Evolutionary conservation across 2,888 invertebrate genomes (phyloP), one percentile per base, ranked within the genome.

Genomic region (Scelioninae gen. 1): DNA sequence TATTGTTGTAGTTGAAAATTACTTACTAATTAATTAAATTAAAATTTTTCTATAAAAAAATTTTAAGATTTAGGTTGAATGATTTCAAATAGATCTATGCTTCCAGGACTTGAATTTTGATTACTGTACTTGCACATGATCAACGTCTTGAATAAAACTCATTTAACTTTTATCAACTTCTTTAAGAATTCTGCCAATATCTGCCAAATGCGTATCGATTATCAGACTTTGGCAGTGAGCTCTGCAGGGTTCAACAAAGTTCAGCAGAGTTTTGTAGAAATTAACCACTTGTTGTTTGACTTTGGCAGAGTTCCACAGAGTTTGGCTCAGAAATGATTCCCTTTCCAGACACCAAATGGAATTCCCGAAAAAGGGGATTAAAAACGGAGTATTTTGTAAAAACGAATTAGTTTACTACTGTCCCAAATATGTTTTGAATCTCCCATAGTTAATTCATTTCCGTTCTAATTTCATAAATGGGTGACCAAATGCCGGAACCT

Each of bases 201-300:
- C 66, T 76, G 76, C 51, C 75, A 76, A 76, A 60, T 77, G 60
- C 9, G 10, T 68, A 68, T 68, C 62, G 62, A 77, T 77, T 63
- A 56, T 58, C 9, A 53, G 29, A 77, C 29, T 77, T 77, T 77
- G 69, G 69, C 77, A 77, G 68, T 5, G 11, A 45, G 60, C 63
- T 69, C 16, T 5, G 31, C 34, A 38, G 43, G 45, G 69, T 69
- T 77, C 63, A 60, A 77, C 68, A 62, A 77, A 77, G 69, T 77
- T 69, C 69, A 63, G 0, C 47, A 15, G 55, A 77, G 69, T 69
- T 77, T 63, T 69, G 69, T 45, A 62, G 63, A 69, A 77, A 77
- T 77, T 53, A 77, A 77, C 77, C 69, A 69, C 77, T 69, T 77
- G 77, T 77, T 77, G 68, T 68, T 62, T 77, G 66, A 63, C 63